Base-by-base conservation (phyloP, 2,113 vertebrate species). In the Arenaria interpres region DNA sequence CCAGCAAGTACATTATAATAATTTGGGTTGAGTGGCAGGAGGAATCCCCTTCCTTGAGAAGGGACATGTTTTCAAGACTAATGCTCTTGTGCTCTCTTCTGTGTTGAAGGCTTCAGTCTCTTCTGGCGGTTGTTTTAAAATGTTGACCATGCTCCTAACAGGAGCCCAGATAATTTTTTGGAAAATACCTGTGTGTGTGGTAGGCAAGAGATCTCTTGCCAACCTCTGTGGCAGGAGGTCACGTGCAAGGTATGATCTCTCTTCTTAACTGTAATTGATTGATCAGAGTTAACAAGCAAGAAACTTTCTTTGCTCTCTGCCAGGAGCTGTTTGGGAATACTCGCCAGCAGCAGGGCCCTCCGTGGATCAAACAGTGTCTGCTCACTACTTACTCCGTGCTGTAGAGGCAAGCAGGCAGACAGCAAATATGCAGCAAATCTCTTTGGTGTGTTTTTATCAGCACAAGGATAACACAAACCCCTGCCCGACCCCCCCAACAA, bases 51-150 rank as follows among this genome's bases (percentile, higher is more conserved):
- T 91, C 46, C 84, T 83, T 0, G 0, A 79, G 67, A n/a, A 62
- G 16, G 28, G 37, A 4, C 9, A 6, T 23, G 24, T 32, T 24
- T 76, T 53, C 12, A 22, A 27, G 25, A 27, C 50, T 74, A 33
- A 45, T 0, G 20, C 15, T 43, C 28, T 35, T 4, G 0, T 0
- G 1, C 14, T 66, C 60, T 62, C 8, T 5, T 23, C 39, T 85
- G 48, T 25, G 2, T 39, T 22, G 15, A 35, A 77, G 46, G 28
- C 6, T 74, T 71, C 28, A 20, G 7, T 77, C 41, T 88, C 37
- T 66, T 69, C 37, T 37, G 27, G 14, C 37, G 66, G 82, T 4
- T 4, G 2, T 53, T 82, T 76, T 45, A 39, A 85, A 88, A 12
- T 6, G 12, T 35, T 51, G 43, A 24, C 37, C 2, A 0, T 10